Conservation (phyloP, 2,888 invertebrate genomes). For the Dolichopus griseipennis region DNA sequence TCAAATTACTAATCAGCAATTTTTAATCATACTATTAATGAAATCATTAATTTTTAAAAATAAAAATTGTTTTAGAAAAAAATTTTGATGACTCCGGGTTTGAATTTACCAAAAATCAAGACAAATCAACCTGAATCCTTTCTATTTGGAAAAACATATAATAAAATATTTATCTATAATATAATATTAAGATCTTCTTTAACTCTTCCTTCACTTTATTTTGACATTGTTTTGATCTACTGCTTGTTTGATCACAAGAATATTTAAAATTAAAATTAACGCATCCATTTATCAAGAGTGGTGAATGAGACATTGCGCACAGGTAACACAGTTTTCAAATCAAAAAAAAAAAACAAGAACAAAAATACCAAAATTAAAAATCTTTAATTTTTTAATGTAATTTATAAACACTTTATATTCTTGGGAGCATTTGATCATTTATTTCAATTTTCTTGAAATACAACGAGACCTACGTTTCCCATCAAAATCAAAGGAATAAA, state of each 20-base stretch:
- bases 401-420: neutral
- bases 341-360: no score
- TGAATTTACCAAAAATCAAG: no score
- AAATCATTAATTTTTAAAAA: no score
- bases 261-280: neutral
- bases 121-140: no score
- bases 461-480: neutral
- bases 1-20: no score
- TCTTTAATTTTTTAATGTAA: no score
- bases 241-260: no score
- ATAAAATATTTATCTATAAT: neutral
- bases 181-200: neutral
- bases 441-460: neutral
- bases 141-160: neutral
- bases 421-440: neutral
- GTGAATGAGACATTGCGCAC: neutral
- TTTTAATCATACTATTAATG: no score
- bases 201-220: neutral
- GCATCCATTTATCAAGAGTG: neutral
- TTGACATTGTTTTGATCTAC: neutral
- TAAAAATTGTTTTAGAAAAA: no score
- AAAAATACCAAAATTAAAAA: no score
- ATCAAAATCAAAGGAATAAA: neutral
- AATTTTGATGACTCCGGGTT: no score
- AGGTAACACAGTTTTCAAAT: neutral